Conservation (phyloP, 2,888 invertebrate species). For the Ophion slaviceki region DNA sequence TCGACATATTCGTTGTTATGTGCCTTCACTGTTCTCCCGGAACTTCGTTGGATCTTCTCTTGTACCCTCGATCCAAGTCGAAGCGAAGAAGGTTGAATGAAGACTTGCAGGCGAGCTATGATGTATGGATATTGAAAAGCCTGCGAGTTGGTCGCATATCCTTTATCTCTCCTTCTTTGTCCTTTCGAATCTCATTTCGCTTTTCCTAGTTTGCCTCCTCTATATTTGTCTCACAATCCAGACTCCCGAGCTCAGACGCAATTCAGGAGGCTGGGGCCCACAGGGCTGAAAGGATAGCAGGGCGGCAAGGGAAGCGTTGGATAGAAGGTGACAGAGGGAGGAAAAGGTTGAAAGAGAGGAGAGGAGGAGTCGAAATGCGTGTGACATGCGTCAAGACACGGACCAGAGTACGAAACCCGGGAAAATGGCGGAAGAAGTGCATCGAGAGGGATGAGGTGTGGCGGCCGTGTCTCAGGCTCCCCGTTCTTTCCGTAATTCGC, state of each 20-base stretch:
- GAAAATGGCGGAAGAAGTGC: slow-evolving; percentile 41
- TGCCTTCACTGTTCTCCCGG: not conserved
- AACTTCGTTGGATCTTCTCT: not conserved
- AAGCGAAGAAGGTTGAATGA: not conserved
- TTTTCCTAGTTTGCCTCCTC: slow-evolving; percentile 2
- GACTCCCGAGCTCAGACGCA: slow-evolving; percentile 1
- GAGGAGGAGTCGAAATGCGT: slow-evolving; percentile 28
- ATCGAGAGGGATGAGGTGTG: slow-evolving; percentile 56
- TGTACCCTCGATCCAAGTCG: not conserved
- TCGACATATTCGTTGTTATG: not conserved
- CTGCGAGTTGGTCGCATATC: slow-evolving; percentile 15
- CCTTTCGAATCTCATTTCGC: slow-evolving; percentile 32
- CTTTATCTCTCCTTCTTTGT: slow-evolving; percentile 33
- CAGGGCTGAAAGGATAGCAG: not conserved
- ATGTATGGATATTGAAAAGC: slow-evolving; percentile 36
- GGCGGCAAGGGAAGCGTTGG: not conserved
- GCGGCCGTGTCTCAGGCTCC: slow-evolving; percentile 57
- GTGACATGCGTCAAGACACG: slow-evolving; percentile 29
- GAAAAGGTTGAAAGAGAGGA: not conserved
- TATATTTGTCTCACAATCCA: not conserved
- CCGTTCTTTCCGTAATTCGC: slow-evolving; percentile 80
- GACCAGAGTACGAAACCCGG: slow-evolving; percentile 18
- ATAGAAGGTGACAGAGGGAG: not conserved
- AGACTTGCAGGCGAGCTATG: not conserved
- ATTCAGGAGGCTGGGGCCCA: not conserved